phyloP scores from a whole-genome alignment of 2,888 invertebrate genomes.

The Incurvaria masculella region DNA sequence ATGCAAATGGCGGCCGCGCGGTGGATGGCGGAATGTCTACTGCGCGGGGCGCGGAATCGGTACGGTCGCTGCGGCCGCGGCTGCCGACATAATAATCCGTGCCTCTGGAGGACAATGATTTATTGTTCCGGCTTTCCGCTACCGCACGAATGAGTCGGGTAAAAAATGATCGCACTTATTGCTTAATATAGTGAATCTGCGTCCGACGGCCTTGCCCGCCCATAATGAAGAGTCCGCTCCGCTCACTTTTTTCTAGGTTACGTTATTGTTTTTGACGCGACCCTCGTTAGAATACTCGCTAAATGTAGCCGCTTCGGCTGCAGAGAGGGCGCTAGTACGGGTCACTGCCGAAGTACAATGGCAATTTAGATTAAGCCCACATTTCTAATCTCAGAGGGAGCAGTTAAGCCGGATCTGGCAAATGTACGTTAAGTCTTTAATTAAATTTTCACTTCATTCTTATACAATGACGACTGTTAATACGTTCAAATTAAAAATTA shows the following conservation, averaged over 20 bases:
- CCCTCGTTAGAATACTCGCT: neutral
- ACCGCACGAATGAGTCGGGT: conserved; percentile 45
- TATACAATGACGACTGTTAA: too few species aligned
- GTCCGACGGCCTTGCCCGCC: conserved; percentile 28
- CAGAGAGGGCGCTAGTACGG: too few species aligned
- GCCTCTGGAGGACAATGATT: conserved; percentile 27
- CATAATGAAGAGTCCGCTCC: conserved; percentile 6
- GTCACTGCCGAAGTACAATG: too few species aligned
- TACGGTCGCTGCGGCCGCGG: neutral
- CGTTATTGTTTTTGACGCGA: neutral
- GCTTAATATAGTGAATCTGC: conserved; percentile 23
- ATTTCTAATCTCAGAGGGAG: too few species aligned
- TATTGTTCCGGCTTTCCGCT: conserved; percentile 50
- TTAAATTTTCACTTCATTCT: too few species aligned
- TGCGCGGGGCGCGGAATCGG: neutral
- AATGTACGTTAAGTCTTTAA: too few species aligned
- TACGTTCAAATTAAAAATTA: too few species aligned
- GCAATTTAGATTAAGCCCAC: too few species aligned
- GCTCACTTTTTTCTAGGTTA: neutral
- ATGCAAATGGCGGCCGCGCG: too few species aligned
- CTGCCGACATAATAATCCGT: neutral
- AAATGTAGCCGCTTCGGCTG: too few species aligned
- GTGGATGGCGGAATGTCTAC: too few species aligned
- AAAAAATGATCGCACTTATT: conserved; percentile 53
- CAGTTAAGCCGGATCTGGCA: too few species aligned